Evolutionary conservation across 2,113 vertebrate genomes (phyloP), one percentile per base, ranked within the genome.

Genomic region (Pelecanus crispus): DNA sequence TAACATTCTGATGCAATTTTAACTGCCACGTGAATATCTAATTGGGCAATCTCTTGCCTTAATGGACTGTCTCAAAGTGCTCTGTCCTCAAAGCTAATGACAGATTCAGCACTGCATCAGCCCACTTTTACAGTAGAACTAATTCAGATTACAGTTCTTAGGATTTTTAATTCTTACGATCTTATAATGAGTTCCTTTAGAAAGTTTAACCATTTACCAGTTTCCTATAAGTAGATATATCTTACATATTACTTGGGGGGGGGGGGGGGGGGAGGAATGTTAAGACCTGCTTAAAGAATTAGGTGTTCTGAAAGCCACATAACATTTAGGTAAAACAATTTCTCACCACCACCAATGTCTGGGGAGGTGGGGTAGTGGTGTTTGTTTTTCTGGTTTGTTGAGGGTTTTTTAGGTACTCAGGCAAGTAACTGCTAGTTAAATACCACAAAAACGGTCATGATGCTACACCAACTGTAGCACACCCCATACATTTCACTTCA

Each of bases 1-100:
- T 93, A 89, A 86, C 61, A 61, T 92, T 85, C 81, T 79, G 73
- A 89, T 87, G 86, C 52, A 81, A 92, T 95, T 94, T 91, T 86
- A 92, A 89, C 68, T 80, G 66, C 88, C 95, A 89, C 4, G 13
- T 89, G 77, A 79, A 79, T 89, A 94, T 86, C 88, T 84, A 88
- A 95, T 89, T 92, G 58, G 61, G 83, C 65, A 91, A 84, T 91
- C 86, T 92, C 86, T 91, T 89, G 56, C 59, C 47, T 95, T 94
- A 96, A 95, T 77, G 66, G 92, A 52, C 92, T 92, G 72, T 83
- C 96, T 90, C 47, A 0, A 74, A 94, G 77, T n/a, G 29, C 70
- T 81, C 79, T 59, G 44, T 87, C 87, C 91, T 66, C 88, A 72
- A 21, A 92, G 32, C 44, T 93, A 81, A 84, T 70, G 59, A 77